These are phyloP conservation scores for Chloropsis cyanopogon DNA, from an alignment of 2,113 vertebrate species.

Conservation along the genomic window DNA sequence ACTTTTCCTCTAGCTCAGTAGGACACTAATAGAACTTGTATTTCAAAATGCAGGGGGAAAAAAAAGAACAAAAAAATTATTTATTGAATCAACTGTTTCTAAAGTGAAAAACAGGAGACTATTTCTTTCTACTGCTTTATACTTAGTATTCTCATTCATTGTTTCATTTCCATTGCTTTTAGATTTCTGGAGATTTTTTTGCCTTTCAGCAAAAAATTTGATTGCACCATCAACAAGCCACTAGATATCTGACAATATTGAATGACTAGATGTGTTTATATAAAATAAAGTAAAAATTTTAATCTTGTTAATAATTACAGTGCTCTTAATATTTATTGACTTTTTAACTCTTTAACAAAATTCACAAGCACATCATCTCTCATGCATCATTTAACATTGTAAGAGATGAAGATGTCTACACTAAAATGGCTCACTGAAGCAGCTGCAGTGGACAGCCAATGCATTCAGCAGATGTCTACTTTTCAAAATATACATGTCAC, in stretches of 20 bases:
- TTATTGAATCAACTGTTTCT: background rate
- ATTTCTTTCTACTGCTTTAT: background rate
- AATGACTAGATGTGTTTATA: background rate
- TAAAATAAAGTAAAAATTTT: background rate
- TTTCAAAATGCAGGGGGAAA: background rate
- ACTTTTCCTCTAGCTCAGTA: background rate
- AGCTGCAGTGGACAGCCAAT: background rate
- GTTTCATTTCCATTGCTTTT: background rate
- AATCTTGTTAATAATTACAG: conserved; percentile 19
- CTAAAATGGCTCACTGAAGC: background rate
- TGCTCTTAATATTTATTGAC: conserved; percentile 16
- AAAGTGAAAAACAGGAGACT: background rate
- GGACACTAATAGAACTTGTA: background rate
- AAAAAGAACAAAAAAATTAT: background rate
- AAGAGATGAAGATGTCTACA: background rate
- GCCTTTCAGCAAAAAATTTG: background rate
- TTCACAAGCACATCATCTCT: background rate
- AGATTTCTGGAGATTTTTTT: background rate
- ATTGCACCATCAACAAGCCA: background rate
- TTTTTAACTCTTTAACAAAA: background rate
- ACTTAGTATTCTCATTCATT: background rate
- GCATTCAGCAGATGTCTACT: background rate
- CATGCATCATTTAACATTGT: background rate
- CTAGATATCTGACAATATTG: background rate
- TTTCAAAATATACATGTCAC: background rate